These are phyloP conservation scores for Antheraea mylitta DNA, from an alignment of 1,140 invertebrate species.

Conservation along the genomic window DNA sequence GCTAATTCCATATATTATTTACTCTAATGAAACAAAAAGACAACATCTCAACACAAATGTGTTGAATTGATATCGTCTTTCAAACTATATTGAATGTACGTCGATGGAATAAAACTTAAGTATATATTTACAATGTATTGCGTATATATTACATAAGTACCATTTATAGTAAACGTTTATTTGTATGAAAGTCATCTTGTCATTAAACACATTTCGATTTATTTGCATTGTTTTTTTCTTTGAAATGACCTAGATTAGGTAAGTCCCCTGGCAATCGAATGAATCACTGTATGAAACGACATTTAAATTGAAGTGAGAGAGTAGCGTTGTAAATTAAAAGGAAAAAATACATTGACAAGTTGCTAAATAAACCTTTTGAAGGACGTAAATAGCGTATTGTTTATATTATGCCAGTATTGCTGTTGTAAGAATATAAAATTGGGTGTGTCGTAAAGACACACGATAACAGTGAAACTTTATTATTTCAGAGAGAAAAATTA, in stretches of 20 bases:
- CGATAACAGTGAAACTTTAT: too few relatives aligned
- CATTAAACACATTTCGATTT: conserved; percentile 61
- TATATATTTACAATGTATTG: conserved; percentile 15
- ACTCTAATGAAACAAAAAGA: too few relatives aligned
- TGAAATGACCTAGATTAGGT: background rate
- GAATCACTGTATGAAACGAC: background rate
- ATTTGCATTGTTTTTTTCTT: conserved; percentile 23
- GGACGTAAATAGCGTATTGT: background rate
- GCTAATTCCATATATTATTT: too few relatives aligned
- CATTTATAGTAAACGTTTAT: conserved; percentile 54
- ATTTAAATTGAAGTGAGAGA: background rate
- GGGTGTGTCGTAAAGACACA: too few relatives aligned
- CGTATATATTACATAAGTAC: conserved; percentile 26
- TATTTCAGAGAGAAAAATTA: too few relatives aligned
- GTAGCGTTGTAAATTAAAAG: background rate
- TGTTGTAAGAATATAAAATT: too few relatives aligned
- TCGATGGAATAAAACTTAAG: conserved; percentile 13
- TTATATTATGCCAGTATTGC: background rate
- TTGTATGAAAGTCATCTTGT: conserved; percentile 63
- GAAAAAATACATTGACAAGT: background rate
- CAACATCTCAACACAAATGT: background rate
- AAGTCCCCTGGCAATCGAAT: background rate
- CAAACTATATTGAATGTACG: conserved; percentile 4
- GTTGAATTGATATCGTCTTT: background rate
- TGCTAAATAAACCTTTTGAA: background rate